Percentiles rank a stretch among this genome's conserved stretches.
phyloP scores from a whole-genome alignment of 2,888 invertebrate species.

The Disparrhopalites patrizii region DNA sequence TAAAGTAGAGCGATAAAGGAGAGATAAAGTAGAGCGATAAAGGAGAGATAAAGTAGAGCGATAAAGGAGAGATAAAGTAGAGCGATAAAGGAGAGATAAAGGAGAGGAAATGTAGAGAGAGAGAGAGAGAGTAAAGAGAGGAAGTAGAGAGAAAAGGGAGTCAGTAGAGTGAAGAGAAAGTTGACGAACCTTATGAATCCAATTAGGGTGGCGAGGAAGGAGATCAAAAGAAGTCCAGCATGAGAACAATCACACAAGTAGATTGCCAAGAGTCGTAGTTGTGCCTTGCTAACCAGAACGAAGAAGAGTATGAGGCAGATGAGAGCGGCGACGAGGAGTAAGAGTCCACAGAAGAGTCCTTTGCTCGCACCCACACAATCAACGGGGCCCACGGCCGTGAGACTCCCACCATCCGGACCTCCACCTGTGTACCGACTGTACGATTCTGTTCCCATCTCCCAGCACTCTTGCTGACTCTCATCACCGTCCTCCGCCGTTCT shows the following conservation, averaged over 20 bases:
- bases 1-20: not conserved
- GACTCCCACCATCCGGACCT: constrained; percentile 42
- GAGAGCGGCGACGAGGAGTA: constrained; percentile 81
- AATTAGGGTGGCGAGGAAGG: constrained; percentile 82
- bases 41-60: no score
- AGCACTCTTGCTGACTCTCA: constrained; percentile 47
- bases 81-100: no score
- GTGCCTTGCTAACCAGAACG: constrained; percentile 81
- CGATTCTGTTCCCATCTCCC: constrained; percentile 48
- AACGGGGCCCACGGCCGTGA: constrained; percentile 60
- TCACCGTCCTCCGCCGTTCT: constrained; percentile 47
- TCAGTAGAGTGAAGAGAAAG: not conserved
- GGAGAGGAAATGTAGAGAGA: no score
- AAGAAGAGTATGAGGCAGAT: constrained; percentile 94
- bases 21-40: no score
- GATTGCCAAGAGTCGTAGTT: constrained; percentile 77
- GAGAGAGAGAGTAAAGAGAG: not conserved
- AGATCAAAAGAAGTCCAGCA: constrained; percentile 79
- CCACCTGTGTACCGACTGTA: constrained; percentile 47
- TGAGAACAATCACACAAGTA: constrained; percentile 89
- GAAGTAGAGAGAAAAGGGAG: not conserved
- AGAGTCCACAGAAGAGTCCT: constrained; percentile 85
- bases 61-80: no score
- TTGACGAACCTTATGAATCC: constrained; percentile 76
- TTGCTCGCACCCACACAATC: constrained; percentile 94